Percentiles rank a stretch among this genome's conserved stretches.
These are phyloP conservation scores for Nettapus auritus DNA, from an alignment of 2,113 vertebrate genomes.

Conservation along the genomic window DNA sequence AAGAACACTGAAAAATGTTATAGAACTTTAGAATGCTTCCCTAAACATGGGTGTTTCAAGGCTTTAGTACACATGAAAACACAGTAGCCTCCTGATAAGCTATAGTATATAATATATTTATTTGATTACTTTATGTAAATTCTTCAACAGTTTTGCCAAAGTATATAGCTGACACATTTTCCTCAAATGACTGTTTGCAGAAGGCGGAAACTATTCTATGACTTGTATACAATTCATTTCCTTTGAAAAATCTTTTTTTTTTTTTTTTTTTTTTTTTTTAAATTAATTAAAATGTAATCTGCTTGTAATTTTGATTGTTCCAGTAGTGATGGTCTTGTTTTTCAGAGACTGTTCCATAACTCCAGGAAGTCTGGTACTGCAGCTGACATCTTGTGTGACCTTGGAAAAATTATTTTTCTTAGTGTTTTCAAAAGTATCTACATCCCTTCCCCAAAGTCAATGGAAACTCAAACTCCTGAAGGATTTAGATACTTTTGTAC, in stretches of 20 bases:
- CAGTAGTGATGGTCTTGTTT: not conserved
- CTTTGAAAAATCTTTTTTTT: not conserved
- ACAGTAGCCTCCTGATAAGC: not conserved
- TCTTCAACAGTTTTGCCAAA: not conserved
- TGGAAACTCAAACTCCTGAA: not conserved
- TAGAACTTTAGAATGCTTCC: not conserved
- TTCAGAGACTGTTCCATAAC: rapidly evolving
- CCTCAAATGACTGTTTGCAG: not conserved
- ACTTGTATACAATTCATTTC: not conserved
- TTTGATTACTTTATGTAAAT: not conserved
- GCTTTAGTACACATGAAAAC: not conserved
- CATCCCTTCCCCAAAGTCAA: not conserved
- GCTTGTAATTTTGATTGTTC: not conserved
- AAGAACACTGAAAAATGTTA: not conserved
- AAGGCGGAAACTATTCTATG: not conserved
- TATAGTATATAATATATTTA: not conserved
- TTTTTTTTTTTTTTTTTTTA: not conserved
- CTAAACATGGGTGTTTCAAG: not conserved
- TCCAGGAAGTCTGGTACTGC: not conserved
- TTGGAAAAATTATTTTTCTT: not conserved
- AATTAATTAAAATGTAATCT: not conserved
- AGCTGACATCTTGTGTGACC: not conserved
- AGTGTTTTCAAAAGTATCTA: not conserved
- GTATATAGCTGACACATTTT: not conserved
- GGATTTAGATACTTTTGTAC: not conserved